A percentile compares a stretch with the other conserved stretches of the same genome.
Evolutionary conservation across 2,113 vertebrate genomes (phyloP).

Genomic region (Oriolus oriolus): DNA sequence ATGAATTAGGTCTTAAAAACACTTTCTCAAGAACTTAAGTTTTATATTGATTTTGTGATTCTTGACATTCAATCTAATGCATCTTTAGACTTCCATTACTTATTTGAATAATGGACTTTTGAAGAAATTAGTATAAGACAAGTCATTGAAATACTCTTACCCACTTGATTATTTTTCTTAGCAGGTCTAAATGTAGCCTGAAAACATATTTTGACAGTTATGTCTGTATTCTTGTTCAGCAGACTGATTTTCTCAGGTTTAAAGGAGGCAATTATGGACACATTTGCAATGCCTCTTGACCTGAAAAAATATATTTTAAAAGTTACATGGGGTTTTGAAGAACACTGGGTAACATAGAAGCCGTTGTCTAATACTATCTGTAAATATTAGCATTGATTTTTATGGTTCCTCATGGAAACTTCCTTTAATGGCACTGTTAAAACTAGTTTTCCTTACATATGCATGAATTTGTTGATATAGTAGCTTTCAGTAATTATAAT

Average conservation of each 20-base stretch:
- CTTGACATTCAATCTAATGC: neutral
- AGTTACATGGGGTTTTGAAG: neutral
- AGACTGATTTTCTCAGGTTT: slow-evolving; percentile 85
- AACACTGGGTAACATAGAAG: neutral
- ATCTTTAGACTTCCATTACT: neutral
- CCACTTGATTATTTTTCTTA: slow-evolving; percentile 72
- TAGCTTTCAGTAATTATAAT: neutral
- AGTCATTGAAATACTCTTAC: slow-evolving; percentile 69
- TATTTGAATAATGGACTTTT: neutral
- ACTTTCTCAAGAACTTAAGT: neutral
- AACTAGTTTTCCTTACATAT: neutral
- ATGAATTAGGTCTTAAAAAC: neutral
- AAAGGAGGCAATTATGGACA: slow-evolving; percentile 77
- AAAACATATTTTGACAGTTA: slow-evolving; percentile 82
- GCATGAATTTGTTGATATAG: neutral
- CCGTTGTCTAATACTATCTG: neutral
- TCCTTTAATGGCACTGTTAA: neutral
- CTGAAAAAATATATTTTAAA: slow-evolving; percentile 72
- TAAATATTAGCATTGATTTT: neutral
- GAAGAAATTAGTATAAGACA: neutral
- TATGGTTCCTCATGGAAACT: neutral
- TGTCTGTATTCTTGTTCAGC: slow-evolving; percentile 78
- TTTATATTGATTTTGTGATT: neutral
- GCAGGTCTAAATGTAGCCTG: slow-evolving; percentile 80
- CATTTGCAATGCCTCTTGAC: slow-evolving; percentile 83